These are phyloP conservation scores for Notoglanidium macrostoma DNA, from an alignment of 2,797 vertebrate genomes.

Conservation along the genomic window DNA sequence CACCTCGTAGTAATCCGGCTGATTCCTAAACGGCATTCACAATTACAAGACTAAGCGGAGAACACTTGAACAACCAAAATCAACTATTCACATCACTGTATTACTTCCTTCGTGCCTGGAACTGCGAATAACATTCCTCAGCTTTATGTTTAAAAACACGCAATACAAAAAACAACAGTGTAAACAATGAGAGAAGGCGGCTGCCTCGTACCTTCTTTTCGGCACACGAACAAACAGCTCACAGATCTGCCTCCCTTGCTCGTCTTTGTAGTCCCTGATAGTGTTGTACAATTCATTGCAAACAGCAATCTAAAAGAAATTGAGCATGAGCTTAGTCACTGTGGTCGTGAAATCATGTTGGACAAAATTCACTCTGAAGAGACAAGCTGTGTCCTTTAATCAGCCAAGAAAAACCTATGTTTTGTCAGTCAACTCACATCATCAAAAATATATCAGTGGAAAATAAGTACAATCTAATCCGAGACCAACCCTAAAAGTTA, in stretches of 20 bases:
- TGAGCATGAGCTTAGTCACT: background rate
- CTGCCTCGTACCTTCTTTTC: conserved; percentile 85
- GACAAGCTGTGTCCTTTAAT: background rate
- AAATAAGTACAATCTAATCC: background rate
- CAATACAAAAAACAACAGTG: background rate
- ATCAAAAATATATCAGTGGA: background rate
- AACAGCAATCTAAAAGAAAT: conserved; percentile 85
- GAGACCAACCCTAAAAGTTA: background rate
- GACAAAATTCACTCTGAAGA: background rate
- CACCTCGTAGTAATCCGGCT: conserved; percentile 96
- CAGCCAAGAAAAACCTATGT: background rate
- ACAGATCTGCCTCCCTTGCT: conserved; percentile 90
- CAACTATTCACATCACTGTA: background rate
- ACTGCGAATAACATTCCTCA: background rate
- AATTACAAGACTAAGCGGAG: background rate
- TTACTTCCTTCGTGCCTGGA: background rate
- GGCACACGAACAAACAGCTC: conserved; percentile 93
- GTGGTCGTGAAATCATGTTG: background rate
- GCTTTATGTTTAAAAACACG: background rate
- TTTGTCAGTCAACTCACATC: background rate
- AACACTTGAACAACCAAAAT: background rate
- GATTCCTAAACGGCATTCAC: conserved; percentile 79
- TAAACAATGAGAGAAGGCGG: background rate
- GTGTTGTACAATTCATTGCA: conserved; percentile 97
- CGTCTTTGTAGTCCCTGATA: conserved; percentile 94